Evolutionary conservation across 2,797 vertebrate species (phyloP).

Genomic region (Arrhamphus sclerolepis): DNA sequence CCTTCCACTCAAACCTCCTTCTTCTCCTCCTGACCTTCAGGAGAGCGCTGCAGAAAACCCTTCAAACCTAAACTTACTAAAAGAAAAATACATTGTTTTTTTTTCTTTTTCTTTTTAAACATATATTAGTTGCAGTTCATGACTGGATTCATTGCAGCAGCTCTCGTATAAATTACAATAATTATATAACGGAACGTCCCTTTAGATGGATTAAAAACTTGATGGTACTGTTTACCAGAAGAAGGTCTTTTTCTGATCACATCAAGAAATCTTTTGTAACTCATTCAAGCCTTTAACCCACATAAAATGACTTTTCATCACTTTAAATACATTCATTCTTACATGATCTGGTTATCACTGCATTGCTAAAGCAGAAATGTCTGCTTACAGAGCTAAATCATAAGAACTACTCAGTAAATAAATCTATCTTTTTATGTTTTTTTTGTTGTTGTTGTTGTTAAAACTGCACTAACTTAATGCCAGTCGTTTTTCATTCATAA

Average conservation of each 20-base stretch:
- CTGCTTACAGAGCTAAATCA: conserved; percentile 7
- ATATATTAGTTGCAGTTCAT: conserved; percentile 14
- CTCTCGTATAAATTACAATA: conserved; percentile 24
- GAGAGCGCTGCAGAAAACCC: too few relatives aligned
- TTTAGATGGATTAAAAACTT: conserved; percentile 31
- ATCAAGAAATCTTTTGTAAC: background rate
- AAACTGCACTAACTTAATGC: conserved; percentile 1
- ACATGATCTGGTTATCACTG: conserved; percentile 12
- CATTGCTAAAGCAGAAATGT: conserved; percentile 12
- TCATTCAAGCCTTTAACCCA: conserved; percentile 9
- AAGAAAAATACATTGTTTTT: background rate
- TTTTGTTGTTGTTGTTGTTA: background rate
- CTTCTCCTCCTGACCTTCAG: background rate
- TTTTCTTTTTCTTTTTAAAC: background rate
- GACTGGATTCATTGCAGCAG: conserved; percentile 39
- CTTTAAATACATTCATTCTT: conserved; percentile 33
- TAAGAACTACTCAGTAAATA: background rate
- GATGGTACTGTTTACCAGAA: background rate
- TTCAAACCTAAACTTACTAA: background rate
- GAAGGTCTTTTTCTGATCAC: background rate
- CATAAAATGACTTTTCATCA: conserved; percentile 29
- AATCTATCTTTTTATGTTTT: background rate
- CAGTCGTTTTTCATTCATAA: background rate
- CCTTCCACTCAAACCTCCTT: conserved; percentile 1
- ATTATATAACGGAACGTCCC: conserved; percentile 18